phyloP scores from a whole-genome alignment of 53 echinoderm and acorn worm genomes.

The Paelopatides confundens region DNA sequence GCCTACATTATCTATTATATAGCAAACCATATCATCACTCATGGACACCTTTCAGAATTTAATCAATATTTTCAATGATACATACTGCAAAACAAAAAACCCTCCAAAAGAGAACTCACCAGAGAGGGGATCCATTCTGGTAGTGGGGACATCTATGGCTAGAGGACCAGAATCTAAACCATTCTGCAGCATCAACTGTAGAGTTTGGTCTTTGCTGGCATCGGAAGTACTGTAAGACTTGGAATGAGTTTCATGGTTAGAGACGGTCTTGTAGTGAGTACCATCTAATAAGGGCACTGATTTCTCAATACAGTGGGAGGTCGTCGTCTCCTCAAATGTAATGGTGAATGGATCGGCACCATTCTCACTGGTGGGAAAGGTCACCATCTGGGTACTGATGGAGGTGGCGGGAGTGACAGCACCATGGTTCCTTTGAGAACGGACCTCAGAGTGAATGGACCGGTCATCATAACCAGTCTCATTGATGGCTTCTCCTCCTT shows the following conservation, averaged over 20 bases:
- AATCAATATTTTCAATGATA: too few relatives aligned
- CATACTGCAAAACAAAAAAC: too few relatives aligned
- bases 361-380: constrained; percentile 70
- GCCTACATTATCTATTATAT: not conserved
- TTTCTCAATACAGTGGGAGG: constrained; percentile 88
- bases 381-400: constrained; percentile 79
- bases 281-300: constrained; percentile 91
- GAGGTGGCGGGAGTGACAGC: constrained; percentile 43
- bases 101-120: constrained; percentile 23
- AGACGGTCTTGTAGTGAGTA: constrained; percentile 83
- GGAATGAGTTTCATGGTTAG: constrained; percentile 88
- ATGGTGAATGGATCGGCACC: constrained; percentile 80
- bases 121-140: constrained; percentile 58
- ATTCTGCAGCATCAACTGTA: constrained; percentile 81
- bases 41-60: too few relatives aligned
- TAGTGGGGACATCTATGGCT: constrained; percentile 86
- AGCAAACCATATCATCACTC: too few relatives aligned
- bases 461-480: constrained; percentile 51
- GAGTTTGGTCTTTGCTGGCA: constrained; percentile 80
- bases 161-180: constrained; percentile 86
- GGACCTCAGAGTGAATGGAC: constrained; percentile 59
- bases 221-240: constrained; percentile 96
- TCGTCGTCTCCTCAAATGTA: constrained; percentile 96
- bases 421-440: constrained; percentile 54
- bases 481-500: constrained; percentile 21